Base-by-base conservation (phyloP, 2,888 invertebrate genomes). In the Dicranocentrus wangi region DNA sequence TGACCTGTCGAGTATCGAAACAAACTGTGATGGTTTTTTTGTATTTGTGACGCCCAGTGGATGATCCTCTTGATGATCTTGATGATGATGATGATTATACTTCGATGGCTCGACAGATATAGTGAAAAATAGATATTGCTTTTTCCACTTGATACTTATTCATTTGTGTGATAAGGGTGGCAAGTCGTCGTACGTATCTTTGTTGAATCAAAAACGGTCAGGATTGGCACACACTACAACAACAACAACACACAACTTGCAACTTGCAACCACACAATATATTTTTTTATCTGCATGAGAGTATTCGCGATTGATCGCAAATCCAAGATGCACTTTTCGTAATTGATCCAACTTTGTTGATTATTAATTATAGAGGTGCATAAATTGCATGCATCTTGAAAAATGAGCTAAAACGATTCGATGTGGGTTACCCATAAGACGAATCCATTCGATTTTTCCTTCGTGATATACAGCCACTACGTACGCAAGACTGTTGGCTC, bases 81-180 rank as follows among this genome's bases (percentile, higher is more conserved):
- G 32, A 47, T 47, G 66, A 66, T 23, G 66, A 69, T 69, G 53
- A 55, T 28, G 69, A 69, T 55, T 69, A 53, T 32, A 69, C 28
- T 55, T 53, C 39, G 53, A 69, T 69, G 39, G 28, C 47, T 69
- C 28, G 69, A 69, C 55, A 69, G 69, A 53, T 69, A 53, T 15
- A 32, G 51, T 69, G 69, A 69, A 53, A 51, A 69, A 69, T 69
- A 19, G 69, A 69, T 53, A 55, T 69, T 69, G 69, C 27, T 68
- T 68, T 42, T 65, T 65, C 23, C 23, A 28, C 27, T 60, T 15
- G 28, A 10, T 17, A 32, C 23, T 60, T 63, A 21, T 42, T 28
- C 32, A 25, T 25, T 53, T 60, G 28, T 39, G 39, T 42, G 63
- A 63, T 63, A 39, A 63, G 63, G 42, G 43, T 63, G 39, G 42